phyloP scores from a whole-genome alignment of 1,140 invertebrate species.

The Drosophila miranda region DNA sequence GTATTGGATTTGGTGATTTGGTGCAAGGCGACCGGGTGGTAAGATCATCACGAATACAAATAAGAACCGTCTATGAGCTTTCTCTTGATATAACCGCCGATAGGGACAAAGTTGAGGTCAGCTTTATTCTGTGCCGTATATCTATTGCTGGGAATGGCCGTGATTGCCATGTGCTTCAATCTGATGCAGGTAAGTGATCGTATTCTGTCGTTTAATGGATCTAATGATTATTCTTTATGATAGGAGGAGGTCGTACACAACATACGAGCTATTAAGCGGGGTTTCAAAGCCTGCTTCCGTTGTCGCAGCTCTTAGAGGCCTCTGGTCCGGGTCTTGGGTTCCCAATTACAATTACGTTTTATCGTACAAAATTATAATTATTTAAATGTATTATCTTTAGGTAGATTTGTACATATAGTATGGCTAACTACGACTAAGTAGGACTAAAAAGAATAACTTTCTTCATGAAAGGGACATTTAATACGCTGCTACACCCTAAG shows the following conservation, averaged over 20 bases:
- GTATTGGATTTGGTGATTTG: conserved; percentile 96
- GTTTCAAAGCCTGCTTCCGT: conserved; percentile 86
- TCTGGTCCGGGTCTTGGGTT: no score
- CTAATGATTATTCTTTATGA: background rate
- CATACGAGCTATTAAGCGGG: conserved; percentile 87
- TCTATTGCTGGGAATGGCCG: conserved; percentile 96
- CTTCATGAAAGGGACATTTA: no score
- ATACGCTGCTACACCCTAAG: no score
- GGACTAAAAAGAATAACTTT: no score
- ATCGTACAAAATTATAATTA: conserved; percentile 78
- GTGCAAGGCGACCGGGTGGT: conserved; percentile 90
- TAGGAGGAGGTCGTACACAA: conserved; percentile 95
- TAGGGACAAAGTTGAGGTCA: conserved; percentile 86
- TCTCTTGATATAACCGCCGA: conserved; percentile 62
- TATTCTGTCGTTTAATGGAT: background rate
- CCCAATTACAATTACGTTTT: conserved; percentile 1
- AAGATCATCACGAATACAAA: background rate
- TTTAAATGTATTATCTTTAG: conserved; percentile 17
- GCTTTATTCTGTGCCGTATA: conserved; percentile 94
- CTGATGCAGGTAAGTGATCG: conserved; percentile 90
- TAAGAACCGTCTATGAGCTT: no score
- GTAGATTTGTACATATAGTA: conserved; percentile 37
- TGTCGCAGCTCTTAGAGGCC: conserved; percentile 84
- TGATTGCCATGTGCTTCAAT: conserved; percentile 99
- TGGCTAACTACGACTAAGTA: background rate